phyloP scores from a whole-genome alignment of 1,140 invertebrate species.

The Leguminivora glycinivorella region DNA sequence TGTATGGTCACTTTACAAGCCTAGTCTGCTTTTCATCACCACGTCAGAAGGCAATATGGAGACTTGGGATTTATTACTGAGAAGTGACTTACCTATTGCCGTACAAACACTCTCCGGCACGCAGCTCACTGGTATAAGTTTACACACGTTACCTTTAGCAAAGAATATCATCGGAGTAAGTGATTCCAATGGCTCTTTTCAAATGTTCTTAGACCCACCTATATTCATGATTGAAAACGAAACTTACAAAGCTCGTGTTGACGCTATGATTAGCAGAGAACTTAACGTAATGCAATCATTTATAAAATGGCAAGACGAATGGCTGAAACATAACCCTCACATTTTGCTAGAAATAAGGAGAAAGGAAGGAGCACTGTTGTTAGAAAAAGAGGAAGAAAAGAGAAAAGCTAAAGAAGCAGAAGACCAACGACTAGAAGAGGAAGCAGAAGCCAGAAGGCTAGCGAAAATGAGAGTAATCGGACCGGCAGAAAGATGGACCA shows the following conservation, averaged over 20 bases:
- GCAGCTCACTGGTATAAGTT: conserved; percentile 77
- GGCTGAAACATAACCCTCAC: conserved; percentile 69
- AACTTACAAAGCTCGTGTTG: conserved; percentile 51
- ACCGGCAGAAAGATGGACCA: conserved; percentile 71
- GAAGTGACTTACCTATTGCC: conserved; percentile 67
- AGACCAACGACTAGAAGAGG: conserved; percentile 64
- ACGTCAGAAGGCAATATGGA: conserved; percentile 68
- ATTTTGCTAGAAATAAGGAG: conserved; percentile 65
- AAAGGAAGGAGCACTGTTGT: conserved; percentile 62
- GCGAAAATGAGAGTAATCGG: conserved; percentile 60
- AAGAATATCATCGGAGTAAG: conserved; percentile 79
- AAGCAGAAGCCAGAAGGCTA: conserved; percentile 59
- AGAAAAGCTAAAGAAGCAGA: conserved; percentile 59
- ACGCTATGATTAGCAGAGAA: conserved; percentile 64
- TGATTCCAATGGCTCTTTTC: conserved; percentile 82
- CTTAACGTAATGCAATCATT: conserved; percentile 66
- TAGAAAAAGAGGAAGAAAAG: conserved; percentile 71
- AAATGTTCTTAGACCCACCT: conserved; percentile 79
- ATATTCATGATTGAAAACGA: conserved; percentile 70
- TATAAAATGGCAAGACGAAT: conserved; percentile 65
- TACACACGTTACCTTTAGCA: conserved; percentile 73
- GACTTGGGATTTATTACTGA: conserved; percentile 69
- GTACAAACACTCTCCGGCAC: conserved; percentile 67
- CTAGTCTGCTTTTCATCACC: conserved; percentile 65
- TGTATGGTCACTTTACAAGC: conserved; percentile 70